phyloP scores from a whole-genome alignment of 2,797 vertebrate genomes.

The Margarornis squamiger region DNA sequence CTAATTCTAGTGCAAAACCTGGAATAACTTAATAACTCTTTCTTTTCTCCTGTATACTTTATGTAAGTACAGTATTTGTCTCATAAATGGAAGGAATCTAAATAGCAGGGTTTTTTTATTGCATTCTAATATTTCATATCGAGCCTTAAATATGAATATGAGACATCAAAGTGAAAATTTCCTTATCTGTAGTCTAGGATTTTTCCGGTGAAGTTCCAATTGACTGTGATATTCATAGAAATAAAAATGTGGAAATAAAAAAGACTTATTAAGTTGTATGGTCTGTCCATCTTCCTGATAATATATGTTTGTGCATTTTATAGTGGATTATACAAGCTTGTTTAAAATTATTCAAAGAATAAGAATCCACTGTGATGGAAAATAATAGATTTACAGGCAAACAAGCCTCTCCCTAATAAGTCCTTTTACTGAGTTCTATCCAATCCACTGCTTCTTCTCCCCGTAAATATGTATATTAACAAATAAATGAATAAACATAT shows the following conservation, averaged over 20 bases:
- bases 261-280: not conserved
- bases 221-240: not conserved
- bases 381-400: not conserved
- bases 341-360: not conserved
- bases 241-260: not conserved
- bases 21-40: not conserved
- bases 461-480: not conserved
- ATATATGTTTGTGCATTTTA: not conserved
- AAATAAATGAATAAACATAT: too few relatives aligned
- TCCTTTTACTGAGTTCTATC: not conserved
- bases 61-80: not conserved
- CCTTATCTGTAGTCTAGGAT: not conserved
- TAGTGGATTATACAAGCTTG: not conserved
- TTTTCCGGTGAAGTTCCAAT: not conserved
- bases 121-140: not conserved
- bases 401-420: not conserved
- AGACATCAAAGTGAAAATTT: not conserved
- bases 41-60: rapidly evolving
- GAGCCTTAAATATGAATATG: not conserved
- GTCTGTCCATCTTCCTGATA: not conserved
- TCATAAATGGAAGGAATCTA: not conserved
- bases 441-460: not conserved
- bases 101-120: not conserved
- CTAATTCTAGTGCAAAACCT: not conserved
- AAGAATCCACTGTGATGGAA: not conserved